Percentiles rank a stretch among this genome's conserved stretches.
Conservation (phyloP, 2,797 vertebrate genomes). For the Psittacula echo region DNA sequence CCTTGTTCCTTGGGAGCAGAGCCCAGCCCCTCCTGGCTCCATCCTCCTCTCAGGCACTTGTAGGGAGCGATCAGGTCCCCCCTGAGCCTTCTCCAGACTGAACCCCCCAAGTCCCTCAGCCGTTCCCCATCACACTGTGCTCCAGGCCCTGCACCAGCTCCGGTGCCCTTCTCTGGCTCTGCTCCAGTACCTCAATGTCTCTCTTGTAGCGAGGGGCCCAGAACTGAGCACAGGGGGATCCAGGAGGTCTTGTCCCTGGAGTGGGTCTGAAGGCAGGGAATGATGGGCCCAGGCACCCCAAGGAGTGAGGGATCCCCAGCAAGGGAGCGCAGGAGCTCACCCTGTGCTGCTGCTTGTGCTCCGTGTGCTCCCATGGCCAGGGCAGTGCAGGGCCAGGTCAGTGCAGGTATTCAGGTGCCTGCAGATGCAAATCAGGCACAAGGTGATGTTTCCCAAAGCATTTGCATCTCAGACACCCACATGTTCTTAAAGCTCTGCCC, state of each 20-base stretch:
- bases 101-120: too few species aligned
- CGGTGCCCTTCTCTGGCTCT: accelerated
- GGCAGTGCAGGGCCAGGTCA: neutral
- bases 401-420: slow-evolving; percentile 6
- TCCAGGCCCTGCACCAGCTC: neutral
- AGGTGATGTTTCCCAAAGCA: slow-evolving; percentile 4
- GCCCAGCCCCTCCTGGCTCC: too few species aligned
- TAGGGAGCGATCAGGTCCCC: too few species aligned
- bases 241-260: neutral
- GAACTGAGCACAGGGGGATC: neutral
- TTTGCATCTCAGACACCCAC: slow-evolving; percentile 37
- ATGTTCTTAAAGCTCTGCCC: slow-evolving; percentile 16
- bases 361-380: neutral
- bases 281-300: neutral
- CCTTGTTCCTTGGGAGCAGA: too few species aligned
- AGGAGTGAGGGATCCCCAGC: neutral
- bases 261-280: neutral
- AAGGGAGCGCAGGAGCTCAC: accelerated
- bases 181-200: neutral
- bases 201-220: neutral
- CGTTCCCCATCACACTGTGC: neutral
- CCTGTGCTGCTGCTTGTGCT: accelerated
- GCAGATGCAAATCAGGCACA: neutral
- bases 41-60: too few species aligned
- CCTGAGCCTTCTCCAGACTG: too few species aligned